phyloP scores from a whole-genome alignment of 2,888 invertebrate genomes.

The Amphimallon solstitiale region DNA sequence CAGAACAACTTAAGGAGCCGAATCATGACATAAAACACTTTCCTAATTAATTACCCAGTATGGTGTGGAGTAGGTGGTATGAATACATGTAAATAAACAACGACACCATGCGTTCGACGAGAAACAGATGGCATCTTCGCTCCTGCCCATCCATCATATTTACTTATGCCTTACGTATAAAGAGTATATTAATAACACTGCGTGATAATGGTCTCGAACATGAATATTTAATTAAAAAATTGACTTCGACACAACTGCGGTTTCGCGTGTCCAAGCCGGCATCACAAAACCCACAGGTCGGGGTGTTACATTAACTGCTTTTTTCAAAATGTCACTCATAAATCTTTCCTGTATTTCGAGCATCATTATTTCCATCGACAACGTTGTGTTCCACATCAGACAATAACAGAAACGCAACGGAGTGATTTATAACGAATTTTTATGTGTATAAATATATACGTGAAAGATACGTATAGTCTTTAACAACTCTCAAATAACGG shows the following conservation, averaged over 20 bases:
- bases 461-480: not conserved
- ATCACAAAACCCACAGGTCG: slow-evolving; percentile 19
- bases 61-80: slow-evolving; percentile 19
- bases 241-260: slow-evolving; percentile 27
- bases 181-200: slow-evolving; percentile 24
- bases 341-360: slow-evolving; percentile 11
- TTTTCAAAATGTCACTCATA: slow-evolving; percentile 14
- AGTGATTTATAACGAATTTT: slow-evolving; percentile 20
- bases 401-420: not conserved
- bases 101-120: too few relatives aligned
- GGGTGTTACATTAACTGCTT: slow-evolving; percentile 15
- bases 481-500: slow-evolving; percentile 1
- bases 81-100: not conserved
- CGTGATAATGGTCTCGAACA: slow-evolving; percentile 22
- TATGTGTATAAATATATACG: slow-evolving; percentile 2
- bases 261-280: slow-evolving; percentile 2
- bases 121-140: not conserved
- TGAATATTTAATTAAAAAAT: slow-evolving; percentile 34
- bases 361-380: slow-evolving; percentile 11
- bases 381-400: slow-evolving; percentile 7
- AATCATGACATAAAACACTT: slow-evolving; percentile 18
- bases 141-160: slow-evolving; percentile 22
- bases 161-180: slow-evolving; percentile 9
- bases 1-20: not conserved
- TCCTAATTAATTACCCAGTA: slow-evolving; percentile 5